Evolutionary conservation across 2,888 invertebrate genomes (phyloP), one percentile per base, ranked within the genome.

Genomic region (Pantelozetes paolii): DNA sequence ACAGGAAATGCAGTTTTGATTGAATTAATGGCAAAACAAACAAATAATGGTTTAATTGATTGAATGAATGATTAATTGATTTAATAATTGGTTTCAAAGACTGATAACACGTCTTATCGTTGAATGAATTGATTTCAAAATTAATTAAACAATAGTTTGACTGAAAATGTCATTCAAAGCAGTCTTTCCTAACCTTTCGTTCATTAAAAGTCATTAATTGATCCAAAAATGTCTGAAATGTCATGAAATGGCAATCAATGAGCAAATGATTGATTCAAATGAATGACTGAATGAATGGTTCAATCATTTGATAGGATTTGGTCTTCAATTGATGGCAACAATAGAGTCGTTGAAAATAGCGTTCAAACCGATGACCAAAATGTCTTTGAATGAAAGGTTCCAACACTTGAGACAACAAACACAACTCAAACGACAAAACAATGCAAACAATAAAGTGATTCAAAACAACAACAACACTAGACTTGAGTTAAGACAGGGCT

Each of bases 371-470:
- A 82, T 83, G 13, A 83, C 83, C 28, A 82, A 82, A 79, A 82
- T 83, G 79, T 82, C 82, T 15, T 78, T 84, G 32, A 83, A 83
- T 79, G 84, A 84, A 77, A 81, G 84, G 82, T 83, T 82, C 82
- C 81, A 78, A 78, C 54, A 73, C 62, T 42, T 76, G 30, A 48
- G 67, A 28, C 70, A 74, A 76, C 36, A 45, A 28, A 48, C 5
- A 5, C 36, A 36, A 36, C 5, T 20, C 20, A 64, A 20, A 40
- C 32, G 50, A 69, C 42, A 67, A 42, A 26, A 26, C 2, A 62
- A 36, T 32, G 30, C 32, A 11, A 62, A 64, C 36, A 50, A 62
- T 40, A 57, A 59, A 59, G 30, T 64, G 8, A 26, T 72, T 32
- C 54, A 50, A 13, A 67, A 64, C 26, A 74, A 59, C 18, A 32